These are phyloP conservation scores for Pteronotus mesoamericanus DNA, from an alignment of 2,797 vertebrate species.

Conservation along the genomic window DNA sequence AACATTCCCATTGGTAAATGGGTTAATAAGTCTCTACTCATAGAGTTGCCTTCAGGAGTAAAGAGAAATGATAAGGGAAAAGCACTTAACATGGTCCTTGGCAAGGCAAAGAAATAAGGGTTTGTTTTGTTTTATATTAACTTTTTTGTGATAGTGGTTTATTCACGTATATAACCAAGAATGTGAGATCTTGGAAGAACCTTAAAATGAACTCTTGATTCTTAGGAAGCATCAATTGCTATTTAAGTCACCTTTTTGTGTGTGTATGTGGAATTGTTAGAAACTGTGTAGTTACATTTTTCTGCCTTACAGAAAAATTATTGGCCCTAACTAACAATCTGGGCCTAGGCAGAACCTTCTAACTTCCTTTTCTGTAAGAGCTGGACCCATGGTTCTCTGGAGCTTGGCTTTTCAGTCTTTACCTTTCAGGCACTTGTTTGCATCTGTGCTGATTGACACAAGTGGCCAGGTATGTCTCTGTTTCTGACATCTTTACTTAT, in stretches of 20 bases:
- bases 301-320: not conserved
- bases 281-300: not conserved
- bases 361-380: not conserved
- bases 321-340: not conserved
- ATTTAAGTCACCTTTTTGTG: not conserved
- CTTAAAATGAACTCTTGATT: not conserved
- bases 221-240: not conserved
- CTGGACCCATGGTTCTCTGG: not conserved
- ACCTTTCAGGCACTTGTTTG: not conserved
- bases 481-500: conserved; percentile 35
- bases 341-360: not conserved
- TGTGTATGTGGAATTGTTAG: not conserved
- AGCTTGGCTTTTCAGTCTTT: not conserved
- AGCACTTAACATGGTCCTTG: not conserved
- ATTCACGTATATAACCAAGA: not conserved
- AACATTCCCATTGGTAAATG: not conserved
- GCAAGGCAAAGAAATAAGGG: not conserved
- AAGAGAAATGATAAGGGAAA: not conserved
- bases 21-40: not conserved
- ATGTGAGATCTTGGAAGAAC: not conserved
- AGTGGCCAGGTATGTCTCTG: not conserved
- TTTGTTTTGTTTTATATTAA: not conserved
- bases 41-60: not conserved
- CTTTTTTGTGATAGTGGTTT: not conserved
- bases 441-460: not conserved